These are phyloP conservation scores for Limenitis arthemis DNA, from an alignment of 2,888 invertebrate genomes.

Conservation along the genomic window DNA sequence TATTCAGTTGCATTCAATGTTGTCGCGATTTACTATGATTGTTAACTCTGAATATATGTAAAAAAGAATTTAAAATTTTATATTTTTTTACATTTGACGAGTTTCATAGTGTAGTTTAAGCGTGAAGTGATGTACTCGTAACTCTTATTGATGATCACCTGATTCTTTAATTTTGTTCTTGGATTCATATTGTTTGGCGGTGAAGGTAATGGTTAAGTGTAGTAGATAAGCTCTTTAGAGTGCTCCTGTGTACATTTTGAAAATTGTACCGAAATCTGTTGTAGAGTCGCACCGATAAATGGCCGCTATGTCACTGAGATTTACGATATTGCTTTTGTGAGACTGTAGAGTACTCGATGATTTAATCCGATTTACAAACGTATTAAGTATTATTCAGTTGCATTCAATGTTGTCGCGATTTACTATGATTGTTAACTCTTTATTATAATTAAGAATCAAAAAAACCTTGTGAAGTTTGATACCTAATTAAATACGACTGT, in stretches of 20 bases:
- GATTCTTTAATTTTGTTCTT: too few relatives aligned
- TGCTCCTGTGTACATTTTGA: background rate
- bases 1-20: too few relatives aligned
- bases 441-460: background rate
- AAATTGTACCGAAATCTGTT: conserved; percentile 1
- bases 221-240: too few relatives aligned
- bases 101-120: too few relatives aligned
- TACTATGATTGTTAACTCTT: background rate
- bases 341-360: conserved; percentile 13
- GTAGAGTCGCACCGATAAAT: conserved; percentile 9
- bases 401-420: background rate
- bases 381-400: background rate
- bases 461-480: background rate
- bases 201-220: too few relatives aligned
- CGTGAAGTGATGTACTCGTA: too few relatives aligned
- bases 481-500: too few relatives aligned
- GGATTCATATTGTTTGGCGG: too few relatives aligned
- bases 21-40: background rate
- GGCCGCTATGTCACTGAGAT: conserved; percentile 20
- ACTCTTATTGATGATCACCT: too few relatives aligned
- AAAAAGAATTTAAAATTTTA: too few relatives aligned
- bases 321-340: conserved; percentile 18
- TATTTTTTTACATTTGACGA: too few relatives aligned
- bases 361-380: conserved; percentile 11
- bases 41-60: too few relatives aligned